Percentiles rank a stretch among this genome's conserved stretches.
Conservation (phyloP, 2,797 vertebrate species). For the Phaenicophaeus curvirostris region DNA sequence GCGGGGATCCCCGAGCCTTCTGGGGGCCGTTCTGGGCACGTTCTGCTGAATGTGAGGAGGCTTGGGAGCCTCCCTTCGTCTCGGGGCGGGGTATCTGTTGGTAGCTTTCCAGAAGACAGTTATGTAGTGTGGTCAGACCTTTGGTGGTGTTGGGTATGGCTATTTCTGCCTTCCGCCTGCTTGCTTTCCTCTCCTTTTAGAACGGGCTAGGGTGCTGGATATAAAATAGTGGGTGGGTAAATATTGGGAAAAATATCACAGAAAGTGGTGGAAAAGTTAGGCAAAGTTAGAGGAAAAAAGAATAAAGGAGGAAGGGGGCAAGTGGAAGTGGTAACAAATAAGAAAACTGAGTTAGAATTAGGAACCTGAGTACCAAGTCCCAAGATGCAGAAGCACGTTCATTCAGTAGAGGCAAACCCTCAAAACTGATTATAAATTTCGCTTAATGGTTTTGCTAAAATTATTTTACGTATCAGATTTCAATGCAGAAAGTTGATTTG, state of each 20-base stretch:
- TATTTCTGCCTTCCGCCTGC: rapidly evolving
- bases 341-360: not conserved
- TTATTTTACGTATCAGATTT: not conserved
- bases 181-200: no score
- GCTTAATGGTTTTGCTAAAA: not conserved
- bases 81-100: rapidly evolving
- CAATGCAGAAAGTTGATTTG: not conserved
- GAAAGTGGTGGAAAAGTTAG: not conserved
- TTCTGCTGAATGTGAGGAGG: rapidly evolving
- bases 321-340: not conserved
- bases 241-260: rapidly evolving
- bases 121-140: rapidly evolving
- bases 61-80: not conserved
- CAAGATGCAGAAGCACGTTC: not conserved
- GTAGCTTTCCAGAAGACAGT: rapidly evolving
- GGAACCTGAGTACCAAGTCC: not conserved
- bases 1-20: rapidly evolving
- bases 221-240: not conserved
- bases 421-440: not conserved
- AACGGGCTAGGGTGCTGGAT: not conserved
- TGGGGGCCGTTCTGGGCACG: rapidly evolving
- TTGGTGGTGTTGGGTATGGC: not conserved
- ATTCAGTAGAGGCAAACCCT: not conserved
- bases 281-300: no score
- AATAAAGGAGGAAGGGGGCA: not conserved